A percentile compares a stretch with the other conserved stretches of the same genome.
Conservation (phyloP, 2,113 vertebrate species). For the Herpailurus yagouaroundi region DNA sequence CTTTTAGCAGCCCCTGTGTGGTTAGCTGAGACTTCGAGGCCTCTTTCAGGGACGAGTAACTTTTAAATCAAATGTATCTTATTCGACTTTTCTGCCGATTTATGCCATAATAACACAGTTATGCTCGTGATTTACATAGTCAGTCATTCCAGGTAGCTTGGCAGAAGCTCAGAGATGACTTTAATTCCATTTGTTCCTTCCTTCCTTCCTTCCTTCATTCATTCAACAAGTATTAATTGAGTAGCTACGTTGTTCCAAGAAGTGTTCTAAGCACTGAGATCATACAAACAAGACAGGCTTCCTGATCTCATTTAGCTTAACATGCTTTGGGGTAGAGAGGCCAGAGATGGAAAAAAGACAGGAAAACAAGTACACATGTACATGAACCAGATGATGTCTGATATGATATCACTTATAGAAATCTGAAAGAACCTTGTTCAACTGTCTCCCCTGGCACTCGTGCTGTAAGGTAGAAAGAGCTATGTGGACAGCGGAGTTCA, state of each 20-base stretch:
- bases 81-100: neutral
- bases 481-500: neutral
- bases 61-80: neutral
- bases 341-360: neutral
- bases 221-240: neutral
- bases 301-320: neutral
- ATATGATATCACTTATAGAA: neutral
- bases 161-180: slow-evolving; percentile 10
- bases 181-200: neutral
- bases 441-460: neutral
- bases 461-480: neutral
- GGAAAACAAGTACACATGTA: neutral
- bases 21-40: neutral
- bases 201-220: neutral
- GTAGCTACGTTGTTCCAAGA: neutral
- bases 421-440: neutral
- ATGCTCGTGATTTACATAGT: neutral
- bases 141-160: neutral
- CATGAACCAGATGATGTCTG: neutral
- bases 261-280: neutral
- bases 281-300: neutral
- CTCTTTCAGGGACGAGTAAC: neutral
- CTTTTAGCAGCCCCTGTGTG: neutral
- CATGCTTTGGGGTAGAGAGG: neutral
- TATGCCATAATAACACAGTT: neutral